Percentiles rank a stretch among this genome's conserved stretches.
phyloP scores from a whole-genome alignment of 1,140 invertebrate genomes.

The Drosophila kanapiae region DNA sequence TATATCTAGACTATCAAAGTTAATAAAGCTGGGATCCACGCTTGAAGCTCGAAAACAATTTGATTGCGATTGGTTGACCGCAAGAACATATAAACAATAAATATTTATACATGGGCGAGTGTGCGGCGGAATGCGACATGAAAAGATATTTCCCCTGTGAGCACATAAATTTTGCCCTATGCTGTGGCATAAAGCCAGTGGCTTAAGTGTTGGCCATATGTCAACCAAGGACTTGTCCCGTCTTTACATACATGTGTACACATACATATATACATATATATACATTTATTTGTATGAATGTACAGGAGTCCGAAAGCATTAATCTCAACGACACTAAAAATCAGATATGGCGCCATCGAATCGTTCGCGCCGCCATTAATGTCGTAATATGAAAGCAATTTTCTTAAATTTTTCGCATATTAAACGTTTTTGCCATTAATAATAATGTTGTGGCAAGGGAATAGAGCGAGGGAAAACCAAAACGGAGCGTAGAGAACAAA shows the following conservation, averaged over 20 bases:
- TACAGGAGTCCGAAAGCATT: constrained; percentile 50
- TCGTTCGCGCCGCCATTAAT: constrained; percentile 70
- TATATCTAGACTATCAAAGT: constrained; percentile 35
- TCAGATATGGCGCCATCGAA: constrained; percentile 64
- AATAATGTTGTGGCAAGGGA: constrained; percentile 53
- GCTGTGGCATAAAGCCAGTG: constrained; percentile 61
- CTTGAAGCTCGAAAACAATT: constrained; percentile 52
- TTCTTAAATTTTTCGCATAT: constrained; percentile 83
- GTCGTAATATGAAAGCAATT: constrained; percentile 81
- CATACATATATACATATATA: constrained; percentile 8
- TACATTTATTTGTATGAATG: constrained; percentile 26
- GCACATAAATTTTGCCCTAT: constrained; percentile 55
- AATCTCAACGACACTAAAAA: constrained; percentile 82
- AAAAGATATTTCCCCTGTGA: constrained; percentile 39
- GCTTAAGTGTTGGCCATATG: constrained; percentile 71
- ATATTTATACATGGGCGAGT: constrained; percentile 41
- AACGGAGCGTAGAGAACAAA: constrained; percentile 15
- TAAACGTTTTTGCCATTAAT: constrained; percentile 78
- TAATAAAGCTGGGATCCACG: constrained; percentile 33
- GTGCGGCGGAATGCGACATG: constrained; percentile 12
- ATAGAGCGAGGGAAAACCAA: background rate
- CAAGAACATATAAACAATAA: constrained; percentile 59
- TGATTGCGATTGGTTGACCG: constrained; percentile 53
- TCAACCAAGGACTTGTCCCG: constrained; percentile 46
- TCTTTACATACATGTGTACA: constrained; percentile 17